Conservation (phyloP, 2,113 vertebrate genomes). For the Halcyon senegalensis region DNA sequence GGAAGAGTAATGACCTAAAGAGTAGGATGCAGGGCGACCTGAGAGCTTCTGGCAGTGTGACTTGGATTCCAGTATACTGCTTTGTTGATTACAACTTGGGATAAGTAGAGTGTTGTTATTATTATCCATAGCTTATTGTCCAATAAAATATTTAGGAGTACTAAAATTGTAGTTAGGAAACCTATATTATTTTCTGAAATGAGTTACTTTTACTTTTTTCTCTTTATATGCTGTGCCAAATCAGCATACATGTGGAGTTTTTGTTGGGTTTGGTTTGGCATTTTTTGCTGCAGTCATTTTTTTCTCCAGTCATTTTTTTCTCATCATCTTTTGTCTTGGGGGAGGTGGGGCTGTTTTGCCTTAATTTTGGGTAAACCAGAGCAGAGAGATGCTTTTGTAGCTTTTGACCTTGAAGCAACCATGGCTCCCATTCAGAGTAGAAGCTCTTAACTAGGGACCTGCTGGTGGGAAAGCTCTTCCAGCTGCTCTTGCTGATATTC, state of each 20-base stretch:
- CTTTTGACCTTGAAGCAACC: neutral
- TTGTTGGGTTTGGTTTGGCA: neutral
- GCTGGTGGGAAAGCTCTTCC: neutral
- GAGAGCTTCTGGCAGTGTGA: neutral
- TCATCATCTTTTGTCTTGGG: neutral
- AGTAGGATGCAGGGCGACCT: neutral
- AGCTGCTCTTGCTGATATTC: neutral
- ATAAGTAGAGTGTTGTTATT: neutral
- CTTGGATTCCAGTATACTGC: neutral
- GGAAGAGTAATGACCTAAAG: neutral
- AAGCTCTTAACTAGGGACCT: neutral
- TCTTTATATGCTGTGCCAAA: neutral
- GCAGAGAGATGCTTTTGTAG: neutral
- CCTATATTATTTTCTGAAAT: neutral
- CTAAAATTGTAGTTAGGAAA: neutral
- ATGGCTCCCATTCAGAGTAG: neutral
- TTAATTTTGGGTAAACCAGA: neutral
- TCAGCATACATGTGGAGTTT: neutral
- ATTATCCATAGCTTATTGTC: neutral
- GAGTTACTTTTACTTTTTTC: neutral
- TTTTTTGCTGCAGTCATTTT: neutral
- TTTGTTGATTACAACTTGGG: neutral
- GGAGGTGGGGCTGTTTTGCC: neutral
- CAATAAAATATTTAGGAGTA: neutral
- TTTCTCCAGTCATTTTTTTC: constrained; percentile 10